Base-by-base conservation (phyloP, 2,797 vertebrate genomes). In the Acomys russatus region DNA sequence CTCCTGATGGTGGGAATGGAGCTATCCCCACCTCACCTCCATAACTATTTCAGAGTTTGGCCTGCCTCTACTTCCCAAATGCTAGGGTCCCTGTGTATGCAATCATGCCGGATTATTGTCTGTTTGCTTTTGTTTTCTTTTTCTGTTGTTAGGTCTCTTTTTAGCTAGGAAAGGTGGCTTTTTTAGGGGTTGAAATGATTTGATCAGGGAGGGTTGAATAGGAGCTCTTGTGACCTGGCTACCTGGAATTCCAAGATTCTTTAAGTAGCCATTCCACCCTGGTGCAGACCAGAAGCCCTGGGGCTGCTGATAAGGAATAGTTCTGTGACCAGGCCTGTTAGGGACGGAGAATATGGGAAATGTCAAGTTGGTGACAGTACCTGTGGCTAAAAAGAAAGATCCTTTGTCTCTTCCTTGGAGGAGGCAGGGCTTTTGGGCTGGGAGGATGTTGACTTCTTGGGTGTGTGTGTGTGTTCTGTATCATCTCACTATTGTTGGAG, bases 241-340 rank as follows among this genome's bases (percentile, higher is more conserved):
- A 20, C 82, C 38, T 90, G 77, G 85, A 87, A 95, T 95, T 96
- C 79, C 70, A 83, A 85, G 79, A 18, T 56, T 91, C 38, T 61
- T 25, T 20, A 23, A 93, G 66, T 17, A 90, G 73, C 28, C 56
- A 35, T 38, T 61, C 83, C 2, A 35, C 51, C 66, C 70, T 73
- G 56, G 88, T 63, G 25, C 25, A 94, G 74, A 25, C 77, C 68
- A 78, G n/a, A 90, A 44, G 51, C 71, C 79, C 92, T 20, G 68
- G 66, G 73, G 70, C 85, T 94, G 84, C 80, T 78, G 82, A 93
- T 93, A 84, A 90, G 71, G 84, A 87, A 54, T 44, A 35, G 22
- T 33, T 96, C n/a, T 11, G 61, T 35, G 25, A n/a, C 44, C 33
- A 61, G 74, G 73, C 82, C 30, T 3, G 25, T 28, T 68, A 51